Percentiles rank a stretch among this genome's conserved stretches.
Conservation (phyloP, 2,888 invertebrate genomes). For the Helleia helle region DNA sequence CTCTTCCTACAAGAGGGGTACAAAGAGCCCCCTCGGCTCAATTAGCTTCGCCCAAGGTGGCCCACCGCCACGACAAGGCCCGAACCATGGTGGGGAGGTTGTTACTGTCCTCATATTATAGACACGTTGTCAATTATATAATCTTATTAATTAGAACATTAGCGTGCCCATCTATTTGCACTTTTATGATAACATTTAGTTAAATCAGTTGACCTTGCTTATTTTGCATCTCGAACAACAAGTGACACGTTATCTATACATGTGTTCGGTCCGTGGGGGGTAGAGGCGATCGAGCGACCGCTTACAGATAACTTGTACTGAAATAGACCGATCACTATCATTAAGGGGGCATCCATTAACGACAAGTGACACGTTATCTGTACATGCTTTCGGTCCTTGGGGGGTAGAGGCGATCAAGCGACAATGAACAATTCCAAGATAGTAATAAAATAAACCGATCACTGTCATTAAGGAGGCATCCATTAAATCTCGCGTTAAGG, state of each 20-base stretch:
- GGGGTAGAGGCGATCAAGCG: neutral
- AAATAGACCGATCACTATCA: neutral
- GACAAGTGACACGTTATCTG: constrained; percentile 2
- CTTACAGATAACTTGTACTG: neutral
- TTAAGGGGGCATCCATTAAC: too few relatives aligned
- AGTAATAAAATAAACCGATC: neutral
- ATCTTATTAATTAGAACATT: too few relatives aligned
- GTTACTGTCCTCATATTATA: too few relatives aligned
- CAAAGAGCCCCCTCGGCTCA: too few relatives aligned
- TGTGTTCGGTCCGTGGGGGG: constrained; percentile 5
- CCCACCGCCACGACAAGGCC: too few relatives aligned
- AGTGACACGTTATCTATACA: constrained; percentile 3
- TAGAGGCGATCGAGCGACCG: neutral
- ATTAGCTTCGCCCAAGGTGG: too few relatives aligned
- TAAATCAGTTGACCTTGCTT: constrained; percentile 3
- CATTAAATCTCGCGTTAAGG: neutral
- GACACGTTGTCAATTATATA: neutral
- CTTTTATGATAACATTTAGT: neutral
- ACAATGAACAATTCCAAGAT: neutral
- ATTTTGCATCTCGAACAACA: constrained; percentile 1
- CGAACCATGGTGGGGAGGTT: too few relatives aligned
- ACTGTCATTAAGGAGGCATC: too few relatives aligned
- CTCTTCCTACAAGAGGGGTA: too few relatives aligned
- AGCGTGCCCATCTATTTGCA: neutral
- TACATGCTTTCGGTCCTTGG: constrained; percentile 3